Conservation (phyloP, 2,888 invertebrate species). For the Habrosyne pyritoides region DNA sequence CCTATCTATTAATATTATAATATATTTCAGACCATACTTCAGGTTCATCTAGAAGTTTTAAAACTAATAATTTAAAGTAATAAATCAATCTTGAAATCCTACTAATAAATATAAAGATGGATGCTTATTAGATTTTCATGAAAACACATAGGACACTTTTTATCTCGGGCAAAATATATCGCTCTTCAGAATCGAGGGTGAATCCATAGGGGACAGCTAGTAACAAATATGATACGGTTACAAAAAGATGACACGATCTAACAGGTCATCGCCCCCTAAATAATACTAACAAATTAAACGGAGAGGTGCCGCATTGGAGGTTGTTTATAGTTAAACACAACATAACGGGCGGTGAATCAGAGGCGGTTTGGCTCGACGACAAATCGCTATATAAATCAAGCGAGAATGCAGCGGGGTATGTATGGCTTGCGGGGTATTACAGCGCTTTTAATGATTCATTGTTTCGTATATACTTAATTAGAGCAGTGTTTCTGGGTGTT, state of each 20-base stretch:
- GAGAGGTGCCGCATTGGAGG: slow-evolving; percentile 11
- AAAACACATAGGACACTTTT: too few species aligned
- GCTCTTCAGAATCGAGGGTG: too few species aligned
- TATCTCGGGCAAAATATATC: too few species aligned
- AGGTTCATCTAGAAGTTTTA: too few species aligned
- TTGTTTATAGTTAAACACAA: slow-evolving; percentile 36
- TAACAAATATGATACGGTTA: not conserved
- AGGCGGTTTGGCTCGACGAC: slow-evolving; percentile 63
- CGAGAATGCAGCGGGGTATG: slow-evolving; percentile 28
- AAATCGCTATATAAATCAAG: slow-evolving; percentile 62
- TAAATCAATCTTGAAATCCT: too few species aligned
- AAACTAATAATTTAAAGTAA: too few species aligned
- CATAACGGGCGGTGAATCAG: slow-evolving; percentile 47
- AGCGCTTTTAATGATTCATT: slow-evolving; percentile 44
- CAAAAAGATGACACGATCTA: not conserved
- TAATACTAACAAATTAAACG: not conserved
- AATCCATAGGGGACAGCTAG: too few species aligned
- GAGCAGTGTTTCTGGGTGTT: slow-evolving; percentile 15
- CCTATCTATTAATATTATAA: too few species aligned
- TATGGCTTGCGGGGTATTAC: slow-evolving; percentile 21
- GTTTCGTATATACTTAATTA: slow-evolving; percentile 43
- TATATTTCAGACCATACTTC: too few species aligned
- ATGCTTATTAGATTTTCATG: too few species aligned
- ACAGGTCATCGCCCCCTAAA: not conserved
- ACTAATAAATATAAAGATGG: too few species aligned